Evolutionary conservation across 2,888 invertebrate genomes (phyloP).

Genomic region (Abrostola tripartita): DNA sequence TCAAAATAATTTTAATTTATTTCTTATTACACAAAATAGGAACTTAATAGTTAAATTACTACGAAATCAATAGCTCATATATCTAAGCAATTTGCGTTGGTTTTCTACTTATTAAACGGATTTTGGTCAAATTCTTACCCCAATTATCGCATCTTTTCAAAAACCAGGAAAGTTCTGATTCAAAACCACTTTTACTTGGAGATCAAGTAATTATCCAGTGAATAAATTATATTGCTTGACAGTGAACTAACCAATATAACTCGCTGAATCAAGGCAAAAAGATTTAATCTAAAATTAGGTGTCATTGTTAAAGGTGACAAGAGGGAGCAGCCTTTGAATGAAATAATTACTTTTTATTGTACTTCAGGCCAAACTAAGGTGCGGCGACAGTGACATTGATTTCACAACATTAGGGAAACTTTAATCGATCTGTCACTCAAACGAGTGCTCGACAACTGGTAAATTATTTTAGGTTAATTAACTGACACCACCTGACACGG

Average conservation of each 20-base stretch:
- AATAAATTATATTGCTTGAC: conserved; percentile 27
- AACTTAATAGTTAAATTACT: background rate
- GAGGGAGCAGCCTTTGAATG: conserved; percentile 39
- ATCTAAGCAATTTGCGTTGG: conserved; percentile 10
- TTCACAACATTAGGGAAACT: conserved; percentile 58
- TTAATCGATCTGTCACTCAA: conserved; percentile 73
- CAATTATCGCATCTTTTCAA: conserved; percentile 13
- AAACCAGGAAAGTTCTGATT: conserved; percentile 11
- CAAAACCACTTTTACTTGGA: conserved; percentile 29
- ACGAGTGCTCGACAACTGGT: conserved; percentile 43
- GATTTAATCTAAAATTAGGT: conserved; percentile 59
- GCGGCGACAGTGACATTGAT: conserved; percentile 49
- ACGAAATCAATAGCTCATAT: conserved; percentile 12
- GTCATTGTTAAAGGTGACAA: conserved; percentile 51
- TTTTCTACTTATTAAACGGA: conserved; percentile 11
- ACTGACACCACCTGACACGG: conserved; percentile 42
- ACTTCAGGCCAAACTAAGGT: conserved; percentile 24
- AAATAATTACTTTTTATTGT: conserved; percentile 42
- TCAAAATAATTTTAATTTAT: too few species aligned
- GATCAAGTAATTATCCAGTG: conserved; percentile 23
- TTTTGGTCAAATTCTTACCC: conserved; percentile 12
- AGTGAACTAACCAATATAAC: conserved; percentile 4
- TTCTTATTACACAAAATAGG: too few species aligned
- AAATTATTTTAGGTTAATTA: conserved; percentile 53
- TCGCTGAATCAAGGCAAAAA: conserved; percentile 19